phyloP scores from a whole-genome alignment of 2,888 invertebrate genomes.

The Cotesia congregata region DNA sequence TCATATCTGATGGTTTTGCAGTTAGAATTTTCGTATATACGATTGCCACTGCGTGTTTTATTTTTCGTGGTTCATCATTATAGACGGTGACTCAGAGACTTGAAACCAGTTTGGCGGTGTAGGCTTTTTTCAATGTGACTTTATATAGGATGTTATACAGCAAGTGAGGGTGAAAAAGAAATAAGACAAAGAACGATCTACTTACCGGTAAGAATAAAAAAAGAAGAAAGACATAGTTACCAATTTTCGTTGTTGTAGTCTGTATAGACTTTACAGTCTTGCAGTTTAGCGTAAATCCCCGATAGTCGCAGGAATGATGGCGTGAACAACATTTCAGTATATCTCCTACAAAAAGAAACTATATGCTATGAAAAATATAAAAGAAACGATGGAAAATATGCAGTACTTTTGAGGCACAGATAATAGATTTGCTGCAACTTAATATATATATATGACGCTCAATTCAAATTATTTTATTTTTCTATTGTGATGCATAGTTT shows the following conservation, averaged over 20 bases:
- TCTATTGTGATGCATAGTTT: too few species aligned
- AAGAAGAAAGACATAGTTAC: slow-evolving; percentile 41
- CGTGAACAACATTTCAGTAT: slow-evolving; percentile 35
- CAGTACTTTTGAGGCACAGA: background rate
- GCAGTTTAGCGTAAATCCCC: slow-evolving; percentile 51
- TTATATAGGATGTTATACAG: slow-evolving; percentile 52
- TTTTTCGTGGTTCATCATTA: slow-evolving; percentile 61
- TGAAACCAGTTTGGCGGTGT: slow-evolving; percentile 64
- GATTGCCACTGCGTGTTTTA: slow-evolving; percentile 48
- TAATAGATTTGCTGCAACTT: background rate
- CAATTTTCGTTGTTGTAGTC: slow-evolving; percentile 45
- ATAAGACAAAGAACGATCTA: slow-evolving; percentile 34
- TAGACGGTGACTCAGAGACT: slow-evolving; percentile 66
- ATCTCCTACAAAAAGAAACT: background rate
- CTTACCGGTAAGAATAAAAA: slow-evolving; percentile 31
- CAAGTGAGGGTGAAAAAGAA: slow-evolving; percentile 41
- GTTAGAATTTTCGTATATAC: slow-evolving; percentile 26
- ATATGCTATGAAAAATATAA: slow-evolving; percentile 17
- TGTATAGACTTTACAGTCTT: slow-evolving; percentile 40
- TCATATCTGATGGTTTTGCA: background rate
- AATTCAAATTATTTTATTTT: too few species aligned
- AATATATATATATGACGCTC: too few species aligned
- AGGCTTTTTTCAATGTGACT: slow-evolving; percentile 52
- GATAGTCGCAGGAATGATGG: slow-evolving; percentile 40
- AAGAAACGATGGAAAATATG: slow-evolving; percentile 9